Evolutionary conservation across 92 coral and sea anemone genomes (phyloP).

Genomic region (Plumapathes pennacea): DNA sequence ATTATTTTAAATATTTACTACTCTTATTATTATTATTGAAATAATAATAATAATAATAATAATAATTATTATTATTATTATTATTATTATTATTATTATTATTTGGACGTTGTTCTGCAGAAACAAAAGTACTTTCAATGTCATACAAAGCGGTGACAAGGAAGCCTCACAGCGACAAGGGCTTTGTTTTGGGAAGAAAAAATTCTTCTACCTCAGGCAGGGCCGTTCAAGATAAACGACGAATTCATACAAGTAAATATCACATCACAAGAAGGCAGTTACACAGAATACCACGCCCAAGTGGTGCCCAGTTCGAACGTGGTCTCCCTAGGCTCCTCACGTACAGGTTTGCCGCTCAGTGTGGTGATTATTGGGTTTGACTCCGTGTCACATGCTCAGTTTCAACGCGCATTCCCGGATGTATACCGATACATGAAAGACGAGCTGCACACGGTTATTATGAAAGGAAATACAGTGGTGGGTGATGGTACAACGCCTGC

Average conservation of each 20-base stretch:
- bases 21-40: too few relatives aligned
- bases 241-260: conserved; percentile 82
- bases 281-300: conserved; percentile 83
- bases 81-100: too few relatives aligned
- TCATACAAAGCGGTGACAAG: conserved; percentile 13
- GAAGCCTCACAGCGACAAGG: conserved; percentile 61
- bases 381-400: conserved; percentile 72
- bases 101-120: too few relatives aligned
- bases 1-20: too few relatives aligned
- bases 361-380: conserved; percentile 89
- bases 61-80: too few relatives aligned
- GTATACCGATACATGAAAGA: conserved; percentile 66
- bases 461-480: conserved; percentile 81
- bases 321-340: conserved; percentile 6
- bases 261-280: conserved; percentile 37
- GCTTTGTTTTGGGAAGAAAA: conserved; percentile 15
- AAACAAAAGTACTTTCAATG: too few relatives aligned
- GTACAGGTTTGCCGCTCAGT: conserved; percentile 67
- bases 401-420: conserved; percentile 79
- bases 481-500: conserved; percentile 99
- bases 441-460: conserved; percentile 63
- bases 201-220: too few relatives aligned
- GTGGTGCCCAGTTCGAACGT: conserved; percentile 67
- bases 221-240: conserved; percentile 39
- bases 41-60: too few relatives aligned